These are phyloP conservation scores for Lissonota sp. DNA, from an alignment of 2,888 invertebrate genomes.

Conservation along the genomic window DNA sequence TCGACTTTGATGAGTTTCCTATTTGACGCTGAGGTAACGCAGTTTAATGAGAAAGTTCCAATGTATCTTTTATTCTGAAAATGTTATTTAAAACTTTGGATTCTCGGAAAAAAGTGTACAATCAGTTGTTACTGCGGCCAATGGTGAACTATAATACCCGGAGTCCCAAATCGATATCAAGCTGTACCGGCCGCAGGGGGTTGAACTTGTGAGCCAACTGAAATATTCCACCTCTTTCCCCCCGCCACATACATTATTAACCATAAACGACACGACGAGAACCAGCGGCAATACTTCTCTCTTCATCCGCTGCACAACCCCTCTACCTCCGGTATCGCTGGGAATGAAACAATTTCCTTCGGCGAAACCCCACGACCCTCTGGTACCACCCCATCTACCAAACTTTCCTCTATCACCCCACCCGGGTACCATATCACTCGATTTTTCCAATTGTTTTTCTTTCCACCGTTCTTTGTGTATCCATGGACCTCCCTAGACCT, in stretches of 20 bases:
- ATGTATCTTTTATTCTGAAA: neutral
- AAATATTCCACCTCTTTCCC: too few relatives aligned
- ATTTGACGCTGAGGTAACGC: too few relatives aligned
- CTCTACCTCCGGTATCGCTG: constrained; percentile 33
- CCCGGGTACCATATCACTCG: constrained; percentile 33
- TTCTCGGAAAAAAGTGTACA: neutral
- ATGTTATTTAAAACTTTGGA: neutral
- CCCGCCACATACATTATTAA: constrained; percentile 29
- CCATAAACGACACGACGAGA: constrained; percentile 52
- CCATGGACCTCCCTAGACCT: neutral
- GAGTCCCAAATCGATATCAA: too few relatives aligned
- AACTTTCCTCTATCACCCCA: constrained; percentile 4
- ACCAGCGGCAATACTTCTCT: constrained; percentile 39
- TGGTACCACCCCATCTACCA: neutral
- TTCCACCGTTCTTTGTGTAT: neutral
- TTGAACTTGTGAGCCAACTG: too few relatives aligned
- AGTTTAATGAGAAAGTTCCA: too few relatives aligned
- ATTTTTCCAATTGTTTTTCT: constrained; percentile 13
- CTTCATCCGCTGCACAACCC: constrained; percentile 35
- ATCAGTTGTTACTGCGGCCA: neutral
- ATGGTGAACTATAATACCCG: too few relatives aligned
- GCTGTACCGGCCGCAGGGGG: too few relatives aligned
- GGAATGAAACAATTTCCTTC: constrained; percentile 76
- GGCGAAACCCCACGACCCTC: neutral
- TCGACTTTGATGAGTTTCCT: too few relatives aligned